Evolutionary conservation across 2,888 invertebrate species (phyloP), one percentile per base, ranked within the genome.

Genomic region (Lagria hirta): DNA sequence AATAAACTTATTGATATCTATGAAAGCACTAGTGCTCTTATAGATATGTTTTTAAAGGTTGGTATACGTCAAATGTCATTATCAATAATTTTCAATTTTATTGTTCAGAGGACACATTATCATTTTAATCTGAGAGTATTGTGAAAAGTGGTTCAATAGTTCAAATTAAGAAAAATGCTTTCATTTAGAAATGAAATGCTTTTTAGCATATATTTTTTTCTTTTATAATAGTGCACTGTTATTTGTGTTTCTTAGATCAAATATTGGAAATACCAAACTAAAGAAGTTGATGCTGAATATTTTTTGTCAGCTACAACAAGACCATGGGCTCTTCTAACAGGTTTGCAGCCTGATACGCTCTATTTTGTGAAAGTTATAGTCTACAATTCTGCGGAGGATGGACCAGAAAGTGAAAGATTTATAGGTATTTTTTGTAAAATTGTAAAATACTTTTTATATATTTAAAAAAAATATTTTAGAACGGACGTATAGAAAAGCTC

Each of bases 311-410:
- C 93, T 48, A 86, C 86, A 1, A 88, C 86, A 1, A 79, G 84
- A 34, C 83, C 88, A 36, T 87, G 88, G 84, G 91, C 95, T 1
- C 75, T 94, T 2, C 89, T 98, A 62, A 94, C 96, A 5, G 97
- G 96, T 54, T 75, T 98, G 30, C 84, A 89, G 60, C 92, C 95
- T 0, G 88, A 96, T 68, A 93, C 89, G 0, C 89, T 93, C 66
- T 98, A 98, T 72, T 86, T 79, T 61, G 92, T 97, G 1, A 91
- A 93, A 76, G 73, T 91, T 1, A 95, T 96, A 92, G 95, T 92
- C 0, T 96, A 91, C 64, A 97, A 97, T 74, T 83, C 88, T 0
- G 97, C 96, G 2, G 97, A 97, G 1, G 94, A 94, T 70, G 96
- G 96, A 2, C 92, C 94, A 0, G 95, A 96, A 69, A 94, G 94